Evolutionary conservation across 2,888 invertebrate species (phyloP).

Genomic region (Macroteleia sp.): DNA sequence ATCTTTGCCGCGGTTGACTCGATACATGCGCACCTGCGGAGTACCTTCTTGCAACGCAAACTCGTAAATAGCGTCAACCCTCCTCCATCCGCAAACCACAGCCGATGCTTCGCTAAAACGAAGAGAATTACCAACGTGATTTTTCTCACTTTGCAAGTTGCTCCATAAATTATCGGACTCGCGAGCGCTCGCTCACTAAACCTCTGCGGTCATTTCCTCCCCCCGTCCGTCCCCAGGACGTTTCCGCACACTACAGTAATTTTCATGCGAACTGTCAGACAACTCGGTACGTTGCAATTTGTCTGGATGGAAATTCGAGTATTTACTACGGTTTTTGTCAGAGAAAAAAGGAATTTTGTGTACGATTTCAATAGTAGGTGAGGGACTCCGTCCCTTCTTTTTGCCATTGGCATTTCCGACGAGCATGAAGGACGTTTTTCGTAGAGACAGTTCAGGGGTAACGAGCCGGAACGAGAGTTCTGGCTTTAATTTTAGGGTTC

Average conservation of each 20-base stretch:
- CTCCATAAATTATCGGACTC: constrained; percentile 77
- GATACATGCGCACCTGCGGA: constrained; percentile 30
- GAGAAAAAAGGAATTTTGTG: constrained; percentile 10
- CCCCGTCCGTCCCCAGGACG: constrained; percentile 9
- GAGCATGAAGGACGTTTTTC: background rate
- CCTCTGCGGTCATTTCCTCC: constrained; percentile 34
- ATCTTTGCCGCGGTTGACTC: constrained; percentile 48
- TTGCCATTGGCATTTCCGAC: constrained; percentile 15
- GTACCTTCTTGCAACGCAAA: constrained; percentile 65
- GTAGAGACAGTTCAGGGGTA: constrained; percentile 15
- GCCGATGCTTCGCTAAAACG: constrained; percentile 73
- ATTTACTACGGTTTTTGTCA: constrained; percentile 6
- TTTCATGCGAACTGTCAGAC: constrained; percentile 60
- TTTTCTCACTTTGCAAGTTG: constrained; percentile 83
- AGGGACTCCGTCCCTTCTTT: background rate
- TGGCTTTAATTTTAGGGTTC: constrained; percentile 21
- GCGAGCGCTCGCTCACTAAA: constrained; percentile 10
- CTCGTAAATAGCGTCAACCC: constrained; percentile 75
- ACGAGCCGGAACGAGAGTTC: constrained; percentile 22
- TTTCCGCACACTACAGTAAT: constrained; percentile 41
- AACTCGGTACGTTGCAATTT: constrained; percentile 72
- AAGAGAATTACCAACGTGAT: constrained; percentile 75
- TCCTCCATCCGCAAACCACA: constrained; percentile 69
- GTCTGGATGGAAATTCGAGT: constrained; percentile 20
- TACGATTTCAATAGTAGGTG: constrained; percentile 4